phyloP scores from a whole-genome alignment of 2,113 vertebrate species.

The Nasalis larvatus region DNA sequence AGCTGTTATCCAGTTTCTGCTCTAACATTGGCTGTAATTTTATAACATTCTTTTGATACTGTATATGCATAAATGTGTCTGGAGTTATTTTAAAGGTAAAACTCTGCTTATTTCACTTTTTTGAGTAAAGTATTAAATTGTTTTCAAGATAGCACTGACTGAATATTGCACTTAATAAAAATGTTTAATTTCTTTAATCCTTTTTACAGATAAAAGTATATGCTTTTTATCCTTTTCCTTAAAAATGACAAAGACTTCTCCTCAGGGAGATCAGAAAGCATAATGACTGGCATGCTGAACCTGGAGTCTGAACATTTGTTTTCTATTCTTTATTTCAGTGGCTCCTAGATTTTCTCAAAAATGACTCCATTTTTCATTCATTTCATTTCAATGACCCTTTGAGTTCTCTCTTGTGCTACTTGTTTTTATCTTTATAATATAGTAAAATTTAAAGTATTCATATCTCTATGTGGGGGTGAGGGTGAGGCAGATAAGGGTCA shows the following conservation, averaged over 20 bases:
- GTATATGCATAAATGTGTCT: neutral
- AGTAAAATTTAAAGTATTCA: neutral
- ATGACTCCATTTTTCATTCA: neutral
- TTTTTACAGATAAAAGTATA: conserved; percentile 24
- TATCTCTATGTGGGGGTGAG: neutral
- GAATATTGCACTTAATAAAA: conserved; percentile 48
- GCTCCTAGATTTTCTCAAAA: neutral
- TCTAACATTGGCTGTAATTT: neutral
- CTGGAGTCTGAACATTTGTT: neutral
- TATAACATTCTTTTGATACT: neutral
- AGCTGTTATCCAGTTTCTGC: neutral
- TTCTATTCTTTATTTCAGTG: conserved; percentile 22
- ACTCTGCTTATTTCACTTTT: neutral
- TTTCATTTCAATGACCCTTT: neutral
- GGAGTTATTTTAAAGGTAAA: conserved; percentile 1
- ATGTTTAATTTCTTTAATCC: conserved; percentile 1
- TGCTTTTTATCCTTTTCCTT: conserved; percentile 10
- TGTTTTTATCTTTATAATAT: neutral
- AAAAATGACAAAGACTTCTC: conserved; percentile 21
- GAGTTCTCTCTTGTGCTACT: neutral
- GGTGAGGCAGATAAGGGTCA: neutral
- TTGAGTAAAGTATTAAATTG: neutral
- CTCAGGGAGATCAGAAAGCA: neutral
- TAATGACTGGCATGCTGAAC: neutral
- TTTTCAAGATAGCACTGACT: neutral